phyloP scores from a whole-genome alignment of 2,797 vertebrate species.

The Peromyscus nudipes region DNA sequence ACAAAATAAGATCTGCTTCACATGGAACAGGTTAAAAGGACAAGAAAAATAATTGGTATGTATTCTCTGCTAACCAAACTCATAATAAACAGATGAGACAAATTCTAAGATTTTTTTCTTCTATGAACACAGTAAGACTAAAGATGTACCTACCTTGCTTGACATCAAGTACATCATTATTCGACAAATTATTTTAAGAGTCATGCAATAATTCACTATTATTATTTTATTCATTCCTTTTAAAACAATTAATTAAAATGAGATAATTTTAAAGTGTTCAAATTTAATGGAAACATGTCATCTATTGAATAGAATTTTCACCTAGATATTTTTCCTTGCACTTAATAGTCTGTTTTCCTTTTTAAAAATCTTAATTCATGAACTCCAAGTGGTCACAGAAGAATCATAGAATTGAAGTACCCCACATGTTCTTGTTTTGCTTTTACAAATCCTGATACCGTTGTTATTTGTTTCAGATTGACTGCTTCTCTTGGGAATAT shows the following conservation, averaged over 20 bases:
- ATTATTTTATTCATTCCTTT: constrained; percentile 10
- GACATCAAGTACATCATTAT: background rate
- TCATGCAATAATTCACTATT: background rate
- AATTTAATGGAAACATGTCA: constrained; percentile 3
- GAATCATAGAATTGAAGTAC: background rate
- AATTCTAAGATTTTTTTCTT: constrained; percentile 4
- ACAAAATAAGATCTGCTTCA: constrained; percentile 72
- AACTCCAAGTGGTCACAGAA: background rate
- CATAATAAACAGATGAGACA: background rate
- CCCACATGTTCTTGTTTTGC: background rate
- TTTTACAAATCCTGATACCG: background rate
- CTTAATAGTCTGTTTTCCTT: background rate
- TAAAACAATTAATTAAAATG: constrained; percentile 48
- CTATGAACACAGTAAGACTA: background rate
- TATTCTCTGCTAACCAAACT: constrained; percentile 36
- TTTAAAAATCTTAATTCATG: constrained; percentile 36
- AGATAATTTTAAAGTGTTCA: constrained; percentile 46
- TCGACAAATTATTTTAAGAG: constrained; percentile 36
- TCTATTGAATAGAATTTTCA: background rate
- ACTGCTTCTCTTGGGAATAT: background rate
- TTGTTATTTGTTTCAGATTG: background rate
- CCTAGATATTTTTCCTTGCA: background rate
- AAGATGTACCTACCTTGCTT: background rate
- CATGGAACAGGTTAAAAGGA: constrained; percentile 63
- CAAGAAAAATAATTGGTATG: background rate